These are phyloP conservation scores for Heliornis fulica DNA, from an alignment of 2,113 vertebrate genomes.

Conservation along the genomic window DNA sequence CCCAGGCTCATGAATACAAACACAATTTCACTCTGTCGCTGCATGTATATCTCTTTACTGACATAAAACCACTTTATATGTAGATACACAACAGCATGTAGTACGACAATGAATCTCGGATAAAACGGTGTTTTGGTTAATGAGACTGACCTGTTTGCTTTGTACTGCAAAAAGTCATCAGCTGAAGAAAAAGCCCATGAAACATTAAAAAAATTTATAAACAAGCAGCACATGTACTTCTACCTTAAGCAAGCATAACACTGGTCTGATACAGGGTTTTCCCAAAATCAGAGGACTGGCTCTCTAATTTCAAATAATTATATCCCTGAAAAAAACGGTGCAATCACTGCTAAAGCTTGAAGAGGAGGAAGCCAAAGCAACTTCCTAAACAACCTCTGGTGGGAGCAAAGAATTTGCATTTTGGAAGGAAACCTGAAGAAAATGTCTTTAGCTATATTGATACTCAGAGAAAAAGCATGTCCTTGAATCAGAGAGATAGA, in stretches of 20 bases:
- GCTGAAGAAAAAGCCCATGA: not conserved
- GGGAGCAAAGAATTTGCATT: slow-evolving; percentile 20
- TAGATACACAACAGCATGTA: not conserved
- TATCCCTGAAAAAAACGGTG: slow-evolving; percentile 2
- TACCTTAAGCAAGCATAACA: not conserved
- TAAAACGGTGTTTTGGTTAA: not conserved
- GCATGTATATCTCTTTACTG: not conserved
- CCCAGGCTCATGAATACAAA: not conserved
- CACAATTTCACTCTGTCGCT: slow-evolving; percentile 23
- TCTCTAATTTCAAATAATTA: slow-evolving; percentile 11
- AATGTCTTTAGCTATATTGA: slow-evolving; percentile 14
- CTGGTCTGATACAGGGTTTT: slow-evolving; percentile 1
- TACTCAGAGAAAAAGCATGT: not conserved
- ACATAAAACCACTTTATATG: not conserved
- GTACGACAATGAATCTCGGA: not conserved
- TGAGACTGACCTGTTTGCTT: not conserved
- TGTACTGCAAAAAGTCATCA: not conserved
- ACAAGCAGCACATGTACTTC: not conserved
- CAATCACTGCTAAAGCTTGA: slow-evolving; percentile 4
- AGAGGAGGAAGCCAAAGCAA: slow-evolving; percentile 41
- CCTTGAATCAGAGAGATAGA: slow-evolving; percentile 38
- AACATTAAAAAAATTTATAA: not conserved
- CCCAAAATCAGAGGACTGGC: not conserved
- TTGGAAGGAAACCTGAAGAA: not conserved
- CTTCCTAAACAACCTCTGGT: slow-evolving; percentile 48